Base-by-base conservation (phyloP, 2,888 invertebrate species). In the Acleris laterana region DNA sequence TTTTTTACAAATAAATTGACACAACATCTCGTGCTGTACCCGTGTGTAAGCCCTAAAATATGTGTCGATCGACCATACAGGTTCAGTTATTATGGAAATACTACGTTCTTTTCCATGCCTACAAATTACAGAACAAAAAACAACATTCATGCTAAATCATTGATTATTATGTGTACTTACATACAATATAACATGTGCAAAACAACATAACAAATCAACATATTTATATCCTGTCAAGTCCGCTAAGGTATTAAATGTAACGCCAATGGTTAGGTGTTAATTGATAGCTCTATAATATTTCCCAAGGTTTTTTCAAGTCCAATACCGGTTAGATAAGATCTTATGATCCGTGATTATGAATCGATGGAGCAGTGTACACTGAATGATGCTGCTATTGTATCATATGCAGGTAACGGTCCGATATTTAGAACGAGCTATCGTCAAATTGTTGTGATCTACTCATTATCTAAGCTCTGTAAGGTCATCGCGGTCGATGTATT, bases 391-490 rank as follows among this genome's bases (percentile, higher is more conserved):
- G 20, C 20, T 42, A 42, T 42, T 42, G 42, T 55, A 16, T 57
- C 38, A 38, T 1, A 42, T 25, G 61, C 62, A 71, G 58, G 68
- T 80, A 80, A 80, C 78, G 79, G 80, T 76, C 78, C 75, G 80
- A 80, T 78, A 78, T 79, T 76, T 74, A 78, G 79, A 80, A 84
- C 79, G 72, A 81, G 77, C 71, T 73, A 79, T 81, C 78, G 80
- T 85, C 81, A 79, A 81, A 85, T 81, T 80, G 78, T 82, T 84
- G 85, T 87, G 86, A 88, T 84, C 83, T 86, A 87, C 80, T 75
- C 67, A 74, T 72, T 81, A 83, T 82, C 83, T 74, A 71, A 52
- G 65, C 62, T 72, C 74, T 56, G 76, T 74, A 75, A 74, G 87
- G 87, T 87, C 88, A 86, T 80, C 77, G 69, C 71, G 74, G 77